These are phyloP conservation scores for Bicyclus anynana DNA, from an alignment of 1,140 invertebrate species.

Conservation along the genomic window DNA sequence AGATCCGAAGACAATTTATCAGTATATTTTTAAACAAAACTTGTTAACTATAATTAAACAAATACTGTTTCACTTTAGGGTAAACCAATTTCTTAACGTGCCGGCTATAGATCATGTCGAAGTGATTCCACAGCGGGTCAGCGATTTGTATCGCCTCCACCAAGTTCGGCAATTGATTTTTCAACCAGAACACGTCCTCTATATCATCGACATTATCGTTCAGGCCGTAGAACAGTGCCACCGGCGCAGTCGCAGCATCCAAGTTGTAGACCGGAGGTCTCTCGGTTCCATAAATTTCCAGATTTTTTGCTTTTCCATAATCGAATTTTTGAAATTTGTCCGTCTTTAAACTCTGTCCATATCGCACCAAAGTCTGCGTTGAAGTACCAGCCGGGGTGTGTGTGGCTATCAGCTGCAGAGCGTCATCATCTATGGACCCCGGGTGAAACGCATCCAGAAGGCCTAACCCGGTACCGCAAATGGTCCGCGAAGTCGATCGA, in stretches of 20 bases:
- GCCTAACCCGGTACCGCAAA: slow-evolving; percentile 25
- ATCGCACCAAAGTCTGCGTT: slow-evolving; percentile 81
- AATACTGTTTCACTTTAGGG: slow-evolving; percentile 52
- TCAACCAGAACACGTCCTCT: not conserved
- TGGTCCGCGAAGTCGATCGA: slow-evolving; percentile 13
- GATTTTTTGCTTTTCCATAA: not conserved
- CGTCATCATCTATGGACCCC: slow-evolving; percentile 39
- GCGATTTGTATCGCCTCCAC: not conserved
- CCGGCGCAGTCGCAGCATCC: not conserved
- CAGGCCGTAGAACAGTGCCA: not conserved
- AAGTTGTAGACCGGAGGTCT: not conserved
- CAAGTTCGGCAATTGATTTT: not conserved
- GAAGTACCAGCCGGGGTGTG: slow-evolving; percentile 87
- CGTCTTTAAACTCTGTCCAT: slow-evolving; percentile 72
- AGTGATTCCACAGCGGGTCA: not conserved
- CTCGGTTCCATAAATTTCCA: not conserved
- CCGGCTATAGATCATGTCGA: slow-evolving; percentile 48
- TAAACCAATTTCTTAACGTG: slow-evolving; percentile 38
- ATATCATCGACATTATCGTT: not conserved
- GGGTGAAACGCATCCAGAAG: slow-evolving; percentile 39
- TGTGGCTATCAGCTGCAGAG: slow-evolving; percentile 50
- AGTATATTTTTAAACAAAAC: too few relatives aligned
- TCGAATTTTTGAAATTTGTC: slow-evolving; percentile 48
- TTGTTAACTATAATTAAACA: slow-evolving; percentile 34
- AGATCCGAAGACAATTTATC: too few relatives aligned